These are phyloP conservation scores for Siphlonurus alternatus DNA, from an alignment of 2,888 invertebrate genomes.

Conservation along the genomic window DNA sequence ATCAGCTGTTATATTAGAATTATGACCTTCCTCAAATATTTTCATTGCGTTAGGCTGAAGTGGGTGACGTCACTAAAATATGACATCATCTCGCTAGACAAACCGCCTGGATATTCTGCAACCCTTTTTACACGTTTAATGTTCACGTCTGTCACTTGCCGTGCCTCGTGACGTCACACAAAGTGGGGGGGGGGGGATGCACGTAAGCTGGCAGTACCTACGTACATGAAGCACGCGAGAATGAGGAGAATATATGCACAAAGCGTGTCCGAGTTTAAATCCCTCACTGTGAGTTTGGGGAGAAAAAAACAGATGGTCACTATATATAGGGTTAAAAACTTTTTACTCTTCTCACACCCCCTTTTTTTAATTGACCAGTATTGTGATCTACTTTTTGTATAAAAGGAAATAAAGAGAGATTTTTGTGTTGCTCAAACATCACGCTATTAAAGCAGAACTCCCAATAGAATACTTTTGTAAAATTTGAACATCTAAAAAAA, in stretches of 20 bases:
- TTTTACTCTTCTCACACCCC: neutral
- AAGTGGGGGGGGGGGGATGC: neutral
- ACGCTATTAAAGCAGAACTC: neutral
- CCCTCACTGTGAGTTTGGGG: neutral
- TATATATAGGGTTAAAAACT: neutral
- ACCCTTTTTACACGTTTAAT: no score
- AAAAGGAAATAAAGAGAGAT: neutral
- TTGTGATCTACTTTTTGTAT: neutral
- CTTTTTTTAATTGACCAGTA: neutral
- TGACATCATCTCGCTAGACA: no score
- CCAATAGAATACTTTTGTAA: neutral
- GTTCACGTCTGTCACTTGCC: neutral
- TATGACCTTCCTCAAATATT: neutral
- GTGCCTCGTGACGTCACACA: neutral
- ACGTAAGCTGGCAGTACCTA: neutral
- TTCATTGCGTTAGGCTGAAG: neutral
- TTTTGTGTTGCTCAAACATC: no score
- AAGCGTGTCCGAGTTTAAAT: constrained; percentile 1
- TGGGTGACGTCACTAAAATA: no score
- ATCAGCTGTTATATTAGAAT: no score
- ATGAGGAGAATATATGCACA: constrained; percentile 2
- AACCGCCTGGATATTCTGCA: no score
- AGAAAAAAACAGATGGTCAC: constrained; percentile 3
- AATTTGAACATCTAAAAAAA: no score
- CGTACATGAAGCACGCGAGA: no score